phyloP scores from a whole-genome alignment of 2,113 vertebrate genomes.

The Spheniscus mendiculus region DNA sequence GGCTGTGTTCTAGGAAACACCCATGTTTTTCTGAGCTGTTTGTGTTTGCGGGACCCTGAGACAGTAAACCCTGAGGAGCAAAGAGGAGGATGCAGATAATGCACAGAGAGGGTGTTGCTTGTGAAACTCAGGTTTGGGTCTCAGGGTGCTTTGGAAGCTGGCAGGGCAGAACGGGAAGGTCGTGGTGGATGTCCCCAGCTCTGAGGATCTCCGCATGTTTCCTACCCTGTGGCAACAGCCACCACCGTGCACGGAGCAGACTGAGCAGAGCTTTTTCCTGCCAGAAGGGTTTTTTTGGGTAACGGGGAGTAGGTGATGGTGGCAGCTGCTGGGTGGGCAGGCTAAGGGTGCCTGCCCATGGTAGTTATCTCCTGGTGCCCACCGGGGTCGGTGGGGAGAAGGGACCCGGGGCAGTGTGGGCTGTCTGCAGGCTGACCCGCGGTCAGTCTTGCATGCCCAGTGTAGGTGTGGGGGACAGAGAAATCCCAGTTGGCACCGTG shows the following conservation, averaged over 20 bases:
- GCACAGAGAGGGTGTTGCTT: too few species aligned
- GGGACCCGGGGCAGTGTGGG: neutral
- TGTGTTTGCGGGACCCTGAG: neutral
- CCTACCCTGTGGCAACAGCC: neutral
- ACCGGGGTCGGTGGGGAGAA: neutral
- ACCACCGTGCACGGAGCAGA: fast-evolving
- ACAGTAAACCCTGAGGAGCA: neutral
- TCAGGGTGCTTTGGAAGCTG: neutral
- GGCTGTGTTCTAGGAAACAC: neutral
- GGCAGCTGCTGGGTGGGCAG: neutral
- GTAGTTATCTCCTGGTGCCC: neutral
- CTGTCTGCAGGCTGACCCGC: neutral
- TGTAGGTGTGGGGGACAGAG: neutral
- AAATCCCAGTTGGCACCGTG: neutral
- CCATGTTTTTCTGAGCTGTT: neutral
- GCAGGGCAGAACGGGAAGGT: neutral
- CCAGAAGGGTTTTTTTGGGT: neutral
- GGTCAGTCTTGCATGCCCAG: neutral
- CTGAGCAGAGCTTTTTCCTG: neutral
- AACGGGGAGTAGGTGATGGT: neutral
- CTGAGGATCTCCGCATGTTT: fast-evolving
- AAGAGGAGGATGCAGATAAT: neutral
- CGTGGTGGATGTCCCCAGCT: neutral
- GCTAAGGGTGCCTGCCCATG: neutral
- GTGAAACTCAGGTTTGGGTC: neutral